phyloP scores from a whole-genome alignment of 1,140 invertebrate genomes.

The Zaprionus ornatus region DNA sequence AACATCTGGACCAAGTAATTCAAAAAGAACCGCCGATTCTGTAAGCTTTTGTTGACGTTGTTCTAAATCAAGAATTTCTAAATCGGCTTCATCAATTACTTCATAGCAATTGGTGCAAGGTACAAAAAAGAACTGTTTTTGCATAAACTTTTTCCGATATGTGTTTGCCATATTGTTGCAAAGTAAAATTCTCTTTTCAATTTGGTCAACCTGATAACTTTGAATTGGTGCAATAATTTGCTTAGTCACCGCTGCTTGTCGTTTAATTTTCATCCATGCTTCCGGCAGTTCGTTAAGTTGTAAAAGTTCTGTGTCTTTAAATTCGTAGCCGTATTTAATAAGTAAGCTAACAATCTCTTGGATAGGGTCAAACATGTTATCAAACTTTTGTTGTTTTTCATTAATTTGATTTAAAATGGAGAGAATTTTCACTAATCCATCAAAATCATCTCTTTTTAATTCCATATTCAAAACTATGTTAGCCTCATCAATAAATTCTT shows the following conservation, averaged over 20 bases:
- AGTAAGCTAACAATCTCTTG: slow-evolving; percentile 91
- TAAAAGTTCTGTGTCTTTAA: slow-evolving; percentile 87
- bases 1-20: slow-evolving; percentile 93
- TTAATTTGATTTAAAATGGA: slow-evolving; percentile 86
- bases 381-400: slow-evolving; percentile 86
- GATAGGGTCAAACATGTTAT: slow-evolving; percentile 92
- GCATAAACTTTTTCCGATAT: slow-evolving; percentile 90
- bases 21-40: slow-evolving; percentile 93
- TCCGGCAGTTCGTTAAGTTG: slow-evolving; percentile 91
- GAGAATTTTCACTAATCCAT: slow-evolving; percentile 85
- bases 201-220: slow-evolving; percentile 86
- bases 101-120: slow-evolving; percentile 90
- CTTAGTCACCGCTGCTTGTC: slow-evolving; percentile 91
- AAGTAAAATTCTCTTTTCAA: slow-evolving; percentile 87
- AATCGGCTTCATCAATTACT: slow-evolving; percentile 89
- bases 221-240: slow-evolving; percentile 93
- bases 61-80: slow-evolving; percentile 89
- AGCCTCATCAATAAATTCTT: slow-evolving; percentile 87
- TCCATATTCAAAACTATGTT: slow-evolving; percentile 85
- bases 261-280: slow-evolving; percentile 94
- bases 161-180: slow-evolving; percentile 92
- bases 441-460: slow-evolving; percentile 88
- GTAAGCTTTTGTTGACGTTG: slow-evolving; percentile 88
- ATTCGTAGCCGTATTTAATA: slow-evolving; percentile 89
- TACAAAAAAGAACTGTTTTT: slow-evolving; percentile 88